Conservation (phyloP, 2,797 vertebrate genomes). For the Steatocranus sp. region DNA sequence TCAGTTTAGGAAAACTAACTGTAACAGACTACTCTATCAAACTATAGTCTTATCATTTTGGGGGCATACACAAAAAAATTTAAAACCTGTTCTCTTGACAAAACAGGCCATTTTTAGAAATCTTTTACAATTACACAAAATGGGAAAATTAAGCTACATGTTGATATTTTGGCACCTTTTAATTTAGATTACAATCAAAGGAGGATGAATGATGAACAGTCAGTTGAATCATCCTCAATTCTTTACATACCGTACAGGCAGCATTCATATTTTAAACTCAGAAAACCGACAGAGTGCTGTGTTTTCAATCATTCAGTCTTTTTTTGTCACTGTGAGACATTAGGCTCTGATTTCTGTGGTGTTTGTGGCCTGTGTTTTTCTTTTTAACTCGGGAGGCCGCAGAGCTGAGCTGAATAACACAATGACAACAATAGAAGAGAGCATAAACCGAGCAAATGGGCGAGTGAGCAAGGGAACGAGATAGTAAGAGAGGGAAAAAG, state of each 20-base stretch:
- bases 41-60: background rate
- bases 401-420: constrained; percentile 49
- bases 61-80: fast-evolving
- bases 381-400: constrained; percentile 65
- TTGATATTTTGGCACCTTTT: background rate
- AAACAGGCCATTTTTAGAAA: background rate
- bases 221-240: background rate
- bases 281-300: background rate
- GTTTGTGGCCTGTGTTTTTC: constrained; percentile 35
- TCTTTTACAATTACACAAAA: background rate
- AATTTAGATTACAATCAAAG: background rate
- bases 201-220: background rate
- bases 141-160: background rate
- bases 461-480: constrained; percentile 23
- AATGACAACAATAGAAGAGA: constrained; percentile 62
- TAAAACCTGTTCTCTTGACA: background rate
- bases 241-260: background rate
- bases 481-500: constrained; percentile 25
- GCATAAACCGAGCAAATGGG: background rate
- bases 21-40: background rate
- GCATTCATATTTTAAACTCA: background rate
- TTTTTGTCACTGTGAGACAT: background rate
- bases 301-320: background rate
- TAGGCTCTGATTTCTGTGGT: constrained; percentile 21
- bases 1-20: background rate